Base-by-base conservation (phyloP, 2,113 vertebrate species). In the Delphinus delphis region DNA sequence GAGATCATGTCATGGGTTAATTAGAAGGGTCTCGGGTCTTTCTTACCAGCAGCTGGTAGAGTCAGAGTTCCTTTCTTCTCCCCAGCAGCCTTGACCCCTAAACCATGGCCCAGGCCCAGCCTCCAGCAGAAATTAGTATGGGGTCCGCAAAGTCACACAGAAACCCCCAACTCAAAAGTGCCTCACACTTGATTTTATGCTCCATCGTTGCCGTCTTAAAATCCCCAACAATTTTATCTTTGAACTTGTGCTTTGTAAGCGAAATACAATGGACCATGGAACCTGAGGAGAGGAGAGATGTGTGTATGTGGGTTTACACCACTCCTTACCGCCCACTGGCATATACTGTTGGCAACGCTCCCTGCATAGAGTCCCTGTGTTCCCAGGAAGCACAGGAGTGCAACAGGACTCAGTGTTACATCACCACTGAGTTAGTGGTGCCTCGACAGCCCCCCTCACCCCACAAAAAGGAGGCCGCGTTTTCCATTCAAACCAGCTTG, bases 361-460 rank as follows among this genome's bases (percentile, higher is more conserved):
- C 25, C 3, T 3, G 14, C 63, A 2, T 0, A 50, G 21, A 41
- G 9, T 26, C 21, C 93, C 53, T 9, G 21, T 4, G 21, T 60
- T 25, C 53, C 53, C 13, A 3, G 1, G 2, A 2, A 1, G 5
- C 1, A 0, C 3, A 1, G 50, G 41, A 28, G 26, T 8, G 41
- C 60, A n/a, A 11, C 4, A 1, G 28, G 67, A 65, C 23, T 65
- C 73, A 0, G 10, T 1, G 68, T 38, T 26, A 36, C 13, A 25
- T 23, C 8, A 1, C 14, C 18, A n/a, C 18, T 47, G 23, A 71
- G 74, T 14, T 17, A 44, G 31, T 2, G 15, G 6, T 25, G 25
- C 38, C 28, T 25, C 9, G 0, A 6, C 2, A 0, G 36, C 68
- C 3, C 17, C 67, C 65, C 33, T 33, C 10, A 5, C 8, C 17